Evolutionary conservation across 2,888 invertebrate species (phyloP).

Genomic region (Erpobdella octoculata): DNA sequence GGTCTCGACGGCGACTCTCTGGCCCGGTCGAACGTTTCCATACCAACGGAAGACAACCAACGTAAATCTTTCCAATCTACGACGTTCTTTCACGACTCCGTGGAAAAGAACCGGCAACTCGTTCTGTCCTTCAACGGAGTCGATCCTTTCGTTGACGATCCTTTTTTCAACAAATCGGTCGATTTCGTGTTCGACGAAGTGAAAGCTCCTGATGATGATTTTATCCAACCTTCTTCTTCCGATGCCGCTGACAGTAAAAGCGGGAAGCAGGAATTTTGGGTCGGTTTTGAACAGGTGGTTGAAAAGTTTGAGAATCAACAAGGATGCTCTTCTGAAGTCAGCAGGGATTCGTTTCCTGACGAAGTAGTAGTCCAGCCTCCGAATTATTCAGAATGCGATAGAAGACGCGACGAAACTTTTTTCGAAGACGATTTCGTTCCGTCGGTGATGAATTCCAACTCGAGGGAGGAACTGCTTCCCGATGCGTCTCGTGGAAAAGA

Average conservation of each 20-base stretch:
- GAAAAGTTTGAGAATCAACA: not conserved
- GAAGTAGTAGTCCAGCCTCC: not conserved
- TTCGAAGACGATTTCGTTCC: not conserved
- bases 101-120: not conserved
- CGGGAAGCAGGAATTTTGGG: not conserved
- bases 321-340: not conserved
- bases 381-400: no score
- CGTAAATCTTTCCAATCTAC: not conserved
- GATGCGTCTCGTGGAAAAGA: no score
- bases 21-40: not conserved
- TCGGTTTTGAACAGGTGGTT: not conserved
- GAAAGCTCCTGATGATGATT: not conserved
- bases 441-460: not conserved
- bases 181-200: not conserved
- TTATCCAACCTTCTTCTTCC: not conserved
- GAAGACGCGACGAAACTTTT: not conserved
- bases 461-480: not conserved
- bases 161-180: slow-evolving; percentile 13
- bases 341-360: no score
- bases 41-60: not conserved
- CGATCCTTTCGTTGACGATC: slow-evolving; percentile 23
- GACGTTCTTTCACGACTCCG: not conserved
- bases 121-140: slow-evolving; percentile 11
- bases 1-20: not conserved
- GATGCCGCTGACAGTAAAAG: not conserved